These are phyloP conservation scores for Tribolium madens DNA, from an alignment of 1,140 invertebrate genomes.

Conservation along the genomic window DNA sequence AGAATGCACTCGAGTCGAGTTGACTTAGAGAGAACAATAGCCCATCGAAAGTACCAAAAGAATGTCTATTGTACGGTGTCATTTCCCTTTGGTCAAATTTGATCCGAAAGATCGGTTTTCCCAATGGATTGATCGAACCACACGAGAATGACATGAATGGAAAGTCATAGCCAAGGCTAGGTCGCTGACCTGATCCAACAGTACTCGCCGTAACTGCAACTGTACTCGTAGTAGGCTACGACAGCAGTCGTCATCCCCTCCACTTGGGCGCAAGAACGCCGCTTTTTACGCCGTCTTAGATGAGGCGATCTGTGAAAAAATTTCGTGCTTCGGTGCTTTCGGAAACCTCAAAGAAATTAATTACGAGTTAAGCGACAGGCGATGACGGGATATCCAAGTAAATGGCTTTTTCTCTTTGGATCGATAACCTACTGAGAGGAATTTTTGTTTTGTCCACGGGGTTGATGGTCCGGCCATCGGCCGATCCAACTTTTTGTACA, in stretches of 20 bases:
- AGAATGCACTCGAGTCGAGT: not conserved
- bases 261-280: constrained; percentile 1
- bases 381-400: not conserved
- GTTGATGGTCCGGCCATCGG: not conserved
- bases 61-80: not conserved
- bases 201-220: constrained; percentile 63
- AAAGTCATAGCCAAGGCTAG: constrained; percentile 65
- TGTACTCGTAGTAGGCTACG: constrained; percentile 61
- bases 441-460: constrained; percentile 10
- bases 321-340: constrained; percentile 7
- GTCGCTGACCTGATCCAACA: constrained; percentile 64
- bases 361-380: constrained; percentile 11
- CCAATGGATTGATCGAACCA: not conserved
- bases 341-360: constrained; percentile 12
- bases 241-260: constrained; percentile 29
- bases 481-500: not conserved
- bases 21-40: not conserved
- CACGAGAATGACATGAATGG: constrained; percentile 54
- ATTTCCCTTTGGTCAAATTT: not conserved
- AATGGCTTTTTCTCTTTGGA: not conserved
- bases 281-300: too few relatives aligned
- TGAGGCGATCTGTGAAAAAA: too few relatives aligned
- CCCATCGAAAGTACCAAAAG: not conserved
- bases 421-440: constrained; percentile 3
- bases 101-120: constrained; percentile 8